Evolutionary conservation across 2,888 invertebrate species (phyloP), one percentile per base, ranked within the genome.

Genomic region (Coronaproctus castanopsis): DNA sequence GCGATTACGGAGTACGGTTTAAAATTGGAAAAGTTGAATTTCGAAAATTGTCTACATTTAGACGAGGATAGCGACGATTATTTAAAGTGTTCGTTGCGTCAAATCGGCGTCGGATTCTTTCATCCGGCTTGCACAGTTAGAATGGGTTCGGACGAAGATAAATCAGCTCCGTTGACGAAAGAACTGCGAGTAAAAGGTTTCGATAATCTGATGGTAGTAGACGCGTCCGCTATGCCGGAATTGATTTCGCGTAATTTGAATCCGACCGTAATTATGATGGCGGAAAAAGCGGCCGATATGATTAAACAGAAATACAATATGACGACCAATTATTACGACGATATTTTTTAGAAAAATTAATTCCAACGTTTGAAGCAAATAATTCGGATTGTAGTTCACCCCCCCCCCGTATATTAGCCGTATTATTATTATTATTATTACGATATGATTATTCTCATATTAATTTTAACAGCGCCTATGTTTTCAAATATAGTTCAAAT

Each of bases 261-360:
- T 8, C 63, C 68, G 1, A 58, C 65, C 21, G 65, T 68, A 21
- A 59, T 68, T 24, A 67, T 67, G 67, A 65, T 64, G 24, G 68
- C 67, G 1, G 68, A 68, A 60, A 68, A 67, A 61, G 64, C 63
- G 2, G 63, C 67, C 1, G 65, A 68, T 57, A 63, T 68, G 65
- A 65, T 68, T 24, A 59, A 63, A 56, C 61, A 61, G 18, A 87
- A 87, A 20, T 52, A 52, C 52, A n/a, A n/a, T 36, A 61, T 58
- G 24, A 50, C 21, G 21, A 50, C 23, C 3, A 18, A 55, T 55
- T 36, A 55, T 21, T 55, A 36, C 20, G 36, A 36, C 36, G 36
- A 14, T 5, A 36, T 14, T 14, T 36, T 8, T 14, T 36, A 36
- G 14, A 36, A n/a, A n/a, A n/a, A n/a, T n/a, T n/a, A n/a, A n/a